Conservation (phyloP, 1,140 invertebrate genomes). For the Dysdera silvatica region DNA sequence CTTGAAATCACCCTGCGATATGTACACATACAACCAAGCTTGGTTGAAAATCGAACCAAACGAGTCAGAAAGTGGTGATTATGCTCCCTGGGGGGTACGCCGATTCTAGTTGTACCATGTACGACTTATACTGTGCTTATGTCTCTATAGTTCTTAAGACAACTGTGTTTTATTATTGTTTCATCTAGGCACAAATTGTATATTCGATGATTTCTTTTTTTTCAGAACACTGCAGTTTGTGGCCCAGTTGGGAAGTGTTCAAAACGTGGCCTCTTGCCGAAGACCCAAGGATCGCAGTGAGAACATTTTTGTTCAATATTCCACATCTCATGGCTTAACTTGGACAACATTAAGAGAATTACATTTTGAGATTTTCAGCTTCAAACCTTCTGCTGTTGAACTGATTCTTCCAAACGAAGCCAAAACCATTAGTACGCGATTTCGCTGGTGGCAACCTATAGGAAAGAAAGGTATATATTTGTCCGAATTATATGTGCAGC, state of each 20-base stretch:
- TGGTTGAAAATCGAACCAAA: no score
- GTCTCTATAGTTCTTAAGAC: no score
- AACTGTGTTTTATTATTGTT: background rate
- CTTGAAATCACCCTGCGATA: no score
- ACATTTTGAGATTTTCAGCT: slow-evolving; percentile 39
- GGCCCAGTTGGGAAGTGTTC: slow-evolving; percentile 30
- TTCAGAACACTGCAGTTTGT: slow-evolving; percentile 26
- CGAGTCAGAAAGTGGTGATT: no score
- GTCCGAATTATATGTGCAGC: no score
- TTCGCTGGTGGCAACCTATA: slow-evolving; percentile 47
- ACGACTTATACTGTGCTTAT: no score
- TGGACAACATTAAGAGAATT: slow-evolving; percentile 42
- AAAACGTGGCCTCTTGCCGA: slow-evolving; percentile 31
- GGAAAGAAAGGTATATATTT: slow-evolving; percentile 38
- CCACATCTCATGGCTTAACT: slow-evolving; percentile 39
- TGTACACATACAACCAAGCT: no score
- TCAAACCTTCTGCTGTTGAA: slow-evolving; percentile 37
- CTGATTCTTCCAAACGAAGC: slow-evolving; percentile 41
- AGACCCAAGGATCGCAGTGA: slow-evolving; percentile 38
- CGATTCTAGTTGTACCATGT: no score
- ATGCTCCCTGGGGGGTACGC: no score
- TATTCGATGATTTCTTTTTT: background rate
- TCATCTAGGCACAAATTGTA: background rate
- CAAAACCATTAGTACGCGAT: slow-evolving; percentile 41
- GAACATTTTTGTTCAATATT: slow-evolving; percentile 28